Evolutionary conservation across 2,888 invertebrate species (phyloP), one percentile per base, ranked within the genome.

Genomic region (Abrostola triplasia): DNA sequence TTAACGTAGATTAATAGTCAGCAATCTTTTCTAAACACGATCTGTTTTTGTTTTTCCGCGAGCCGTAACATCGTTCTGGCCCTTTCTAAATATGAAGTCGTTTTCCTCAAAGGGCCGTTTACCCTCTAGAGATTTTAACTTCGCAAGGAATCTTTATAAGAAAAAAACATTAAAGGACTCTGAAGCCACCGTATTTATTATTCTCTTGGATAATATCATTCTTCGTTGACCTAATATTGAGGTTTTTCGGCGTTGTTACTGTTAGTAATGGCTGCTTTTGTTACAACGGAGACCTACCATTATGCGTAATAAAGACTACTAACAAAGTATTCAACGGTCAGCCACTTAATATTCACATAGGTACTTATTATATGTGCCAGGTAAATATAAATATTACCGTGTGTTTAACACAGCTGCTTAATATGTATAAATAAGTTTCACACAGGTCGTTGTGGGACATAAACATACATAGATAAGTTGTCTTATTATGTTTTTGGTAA

Each of bases 91-190:
- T 88, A 90, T 88, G 84, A 76, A 88, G 86, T 82, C 81, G 83
- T 90, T 90, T 88, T 88, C 88, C 88, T 85, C 77, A 84, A 86
- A 85, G 86, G 83, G 80, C 84, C 82, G 79, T 84, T 88, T 83
- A 82, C 85, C 83, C 84, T 78, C 75, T 64, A 78, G 79, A 81
- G 83, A 82, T 84, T 86, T 81, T 81, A 85, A 81, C 80, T 82
- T 83, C 77, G 80, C 75, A 70, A 69, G 74, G 73, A 67, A 77
- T 81, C 78, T 82, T 80, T 84, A 83, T 83, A 78, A 79, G 73
- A 82, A 70, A 74, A 74, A 80, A 77, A 74, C 84, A 77, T 80
- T 81, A 76, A 65, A 73, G 68, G 74, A 72, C 75, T 74, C 62
- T 66, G 61, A 63, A 78, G 58, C 64, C 64, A 63, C 47, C 72